These are phyloP conservation scores for Andricus curvator DNA, from an alignment of 2,888 invertebrate species.

Conservation along the genomic window DNA sequence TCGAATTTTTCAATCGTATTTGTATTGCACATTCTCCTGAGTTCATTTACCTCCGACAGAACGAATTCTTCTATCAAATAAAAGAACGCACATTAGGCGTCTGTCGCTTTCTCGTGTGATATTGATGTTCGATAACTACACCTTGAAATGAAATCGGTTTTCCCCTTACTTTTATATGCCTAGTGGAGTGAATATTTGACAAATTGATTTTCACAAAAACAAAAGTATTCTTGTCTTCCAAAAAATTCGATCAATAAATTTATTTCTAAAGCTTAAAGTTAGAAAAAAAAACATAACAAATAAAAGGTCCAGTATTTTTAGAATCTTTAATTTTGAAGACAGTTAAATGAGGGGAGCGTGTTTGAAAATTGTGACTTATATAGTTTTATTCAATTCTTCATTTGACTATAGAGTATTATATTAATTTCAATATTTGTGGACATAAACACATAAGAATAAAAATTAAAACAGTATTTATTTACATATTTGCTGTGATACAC, in stretches of 20 bases:
- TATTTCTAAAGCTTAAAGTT: no score
- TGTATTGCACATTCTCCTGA: no score
- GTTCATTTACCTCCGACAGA: no score
- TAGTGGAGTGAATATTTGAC: slow-evolving; percentile 4
- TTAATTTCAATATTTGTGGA: not conserved
- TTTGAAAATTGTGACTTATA: no score
- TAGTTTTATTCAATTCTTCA: no score
- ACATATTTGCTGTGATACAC: not conserved
- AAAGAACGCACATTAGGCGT: slow-evolving; percentile 7
- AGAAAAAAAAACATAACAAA: no score
- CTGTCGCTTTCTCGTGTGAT: not conserved
- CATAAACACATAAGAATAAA: not conserved
- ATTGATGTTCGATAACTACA: slow-evolving; percentile 24
- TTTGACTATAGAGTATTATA: no score
- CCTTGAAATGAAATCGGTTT: not conserved
- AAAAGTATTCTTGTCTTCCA: not conserved
- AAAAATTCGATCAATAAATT: no score
- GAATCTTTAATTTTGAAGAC: no score
- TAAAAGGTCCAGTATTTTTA: not conserved
- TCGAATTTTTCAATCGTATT: no score
- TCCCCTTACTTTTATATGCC: slow-evolving; percentile 9
- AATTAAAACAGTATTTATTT: not conserved
- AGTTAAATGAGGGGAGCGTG: no score
- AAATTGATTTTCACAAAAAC: not conserved
- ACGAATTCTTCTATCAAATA: not conserved